Evolutionary conservation across 2,888 invertebrate genomes (phyloP).

Genomic region (Phyllotreta striolata): DNA sequence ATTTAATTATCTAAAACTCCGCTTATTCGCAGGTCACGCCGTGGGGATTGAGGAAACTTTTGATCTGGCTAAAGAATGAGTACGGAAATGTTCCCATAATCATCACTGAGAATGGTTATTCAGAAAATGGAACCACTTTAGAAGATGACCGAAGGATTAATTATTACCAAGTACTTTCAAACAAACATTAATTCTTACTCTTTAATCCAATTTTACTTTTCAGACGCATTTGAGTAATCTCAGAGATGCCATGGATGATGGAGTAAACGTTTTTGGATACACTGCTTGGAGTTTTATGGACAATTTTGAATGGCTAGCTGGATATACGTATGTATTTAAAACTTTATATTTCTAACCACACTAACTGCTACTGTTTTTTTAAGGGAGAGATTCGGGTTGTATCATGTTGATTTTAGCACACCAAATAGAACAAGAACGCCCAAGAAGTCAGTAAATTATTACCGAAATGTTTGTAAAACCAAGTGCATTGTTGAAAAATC

Average conservation of each 20-base stretch:
- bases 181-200: background rate
- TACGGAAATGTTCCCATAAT: constrained; percentile 64
- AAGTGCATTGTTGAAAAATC: constrained; percentile 50
- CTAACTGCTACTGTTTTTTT: constrained; percentile 47
- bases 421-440: constrained; percentile 68
- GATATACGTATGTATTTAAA: constrained; percentile 59
- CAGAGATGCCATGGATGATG: constrained; percentile 54
- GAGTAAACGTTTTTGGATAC: constrained; percentile 64
- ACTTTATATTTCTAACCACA: background rate
- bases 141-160: constrained; percentile 21
- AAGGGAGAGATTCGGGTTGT: constrained; percentile 74
- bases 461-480: constrained; percentile 64
- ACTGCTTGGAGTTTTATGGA: constrained; percentile 71
- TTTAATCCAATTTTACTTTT: constrained; percentile 50
- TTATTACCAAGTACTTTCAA: constrained; percentile 19
- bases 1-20: too few relatives aligned
- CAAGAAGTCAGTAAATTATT: constrained; percentile 69
- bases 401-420: constrained; percentile 71
- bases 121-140: constrained; percentile 47
- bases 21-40: constrained; percentile 59
- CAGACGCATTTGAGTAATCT: constrained; percentile 46
- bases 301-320: constrained; percentile 68
- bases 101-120: constrained; percentile 68
- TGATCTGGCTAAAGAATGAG: constrained; percentile 61
- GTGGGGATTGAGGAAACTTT: constrained; percentile 66